phyloP scores from a whole-genome alignment of 2,888 invertebrate genomes.

The Hirtodrosophila alboralis region DNA sequence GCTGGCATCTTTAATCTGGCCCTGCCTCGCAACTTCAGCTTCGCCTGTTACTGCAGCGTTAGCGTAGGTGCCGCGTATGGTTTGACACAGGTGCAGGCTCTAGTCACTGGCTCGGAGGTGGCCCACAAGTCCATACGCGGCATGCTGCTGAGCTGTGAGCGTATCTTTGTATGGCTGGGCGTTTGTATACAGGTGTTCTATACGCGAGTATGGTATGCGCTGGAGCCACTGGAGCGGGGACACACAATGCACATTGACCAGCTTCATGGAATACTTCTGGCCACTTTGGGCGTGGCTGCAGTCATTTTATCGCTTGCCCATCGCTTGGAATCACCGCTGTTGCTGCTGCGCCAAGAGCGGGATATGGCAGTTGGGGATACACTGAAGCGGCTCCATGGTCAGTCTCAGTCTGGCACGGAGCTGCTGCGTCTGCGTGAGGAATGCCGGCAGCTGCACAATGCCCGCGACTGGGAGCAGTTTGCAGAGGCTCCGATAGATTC shows the following conservation, averaged over 20 bases:
- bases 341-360: constrained; percentile 71
- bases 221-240: constrained; percentile 61
- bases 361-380: constrained; percentile 64
- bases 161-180: constrained; percentile 81
- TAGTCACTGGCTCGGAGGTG: constrained; percentile 79
- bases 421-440: constrained; percentile 71
- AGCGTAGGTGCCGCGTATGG: constrained; percentile 82
- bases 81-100: constrained; percentile 77
- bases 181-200: constrained; percentile 77
- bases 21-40: constrained; percentile 60
- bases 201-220: constrained; percentile 73
- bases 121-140: constrained; percentile 78
- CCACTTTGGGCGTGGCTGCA: constrained; percentile 69
- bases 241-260: constrained; percentile 78
- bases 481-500: constrained; percentile 49
- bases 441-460: constrained; percentile 66
- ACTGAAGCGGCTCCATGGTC: constrained; percentile 61
- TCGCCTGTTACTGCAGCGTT: constrained; percentile 71
- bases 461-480: constrained; percentile 65
- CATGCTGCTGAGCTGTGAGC: constrained; percentile 77
- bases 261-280: constrained; percentile 76
- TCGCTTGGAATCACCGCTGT: constrained; percentile 75
- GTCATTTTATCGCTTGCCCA: constrained; percentile 66
- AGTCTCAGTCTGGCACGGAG: constrained; percentile 56
- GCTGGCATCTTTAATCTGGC: constrained; percentile 74